A percentile compares a stretch with the other conserved stretches of the same genome.
These are phyloP conservation scores for Drosophila equinoxialis DNA, from an alignment of 1,140 invertebrate genomes.

Conservation along the genomic window DNA sequence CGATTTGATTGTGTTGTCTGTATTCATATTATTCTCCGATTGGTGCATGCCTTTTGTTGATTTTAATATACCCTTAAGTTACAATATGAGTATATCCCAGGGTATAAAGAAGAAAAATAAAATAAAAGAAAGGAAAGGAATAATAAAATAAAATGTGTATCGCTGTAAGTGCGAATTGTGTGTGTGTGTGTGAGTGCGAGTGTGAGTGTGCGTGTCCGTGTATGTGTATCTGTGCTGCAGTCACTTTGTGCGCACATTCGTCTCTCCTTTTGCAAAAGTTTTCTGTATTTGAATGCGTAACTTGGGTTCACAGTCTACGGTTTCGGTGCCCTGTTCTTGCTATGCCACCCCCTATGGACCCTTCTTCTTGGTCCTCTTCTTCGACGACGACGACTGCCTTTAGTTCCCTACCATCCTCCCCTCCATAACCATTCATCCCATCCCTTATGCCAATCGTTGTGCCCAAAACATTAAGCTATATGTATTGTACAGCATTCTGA, in stretches of 20 bases:
- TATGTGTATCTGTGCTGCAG: constrained; percentile 33
- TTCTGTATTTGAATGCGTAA: constrained; percentile 77
- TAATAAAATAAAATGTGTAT: constrained; percentile 81
- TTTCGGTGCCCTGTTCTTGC: constrained; percentile 22
- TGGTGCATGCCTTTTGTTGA: not conserved
- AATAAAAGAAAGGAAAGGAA: constrained; percentile 71
- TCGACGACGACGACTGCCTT: constrained; percentile 19
- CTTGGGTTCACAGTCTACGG: constrained; percentile 53
- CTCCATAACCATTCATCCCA: not conserved
- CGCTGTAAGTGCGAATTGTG: constrained; percentile 50
- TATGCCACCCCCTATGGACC: constrained; percentile 16
- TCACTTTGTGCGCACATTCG: constrained; percentile 67
- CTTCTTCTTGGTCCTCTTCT: constrained; percentile 24
- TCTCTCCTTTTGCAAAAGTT: constrained; percentile 64
- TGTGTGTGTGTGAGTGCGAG: constrained; percentile 13
- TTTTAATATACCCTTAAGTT: not conserved
- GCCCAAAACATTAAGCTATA: constrained; percentile 62
- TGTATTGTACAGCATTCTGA: constrained; percentile 36
- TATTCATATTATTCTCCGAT: not conserved
- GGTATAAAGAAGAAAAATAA: constrained; percentile 51
- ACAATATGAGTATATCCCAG: not conserved
- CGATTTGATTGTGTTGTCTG: no score
- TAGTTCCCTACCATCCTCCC: constrained; percentile 25
- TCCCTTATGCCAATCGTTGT: constrained; percentile 47
- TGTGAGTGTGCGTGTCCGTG: constrained; percentile 36